phyloP scores from a whole-genome alignment of 2,888 invertebrate genomes.

The Oxyteleia sp. region DNA sequence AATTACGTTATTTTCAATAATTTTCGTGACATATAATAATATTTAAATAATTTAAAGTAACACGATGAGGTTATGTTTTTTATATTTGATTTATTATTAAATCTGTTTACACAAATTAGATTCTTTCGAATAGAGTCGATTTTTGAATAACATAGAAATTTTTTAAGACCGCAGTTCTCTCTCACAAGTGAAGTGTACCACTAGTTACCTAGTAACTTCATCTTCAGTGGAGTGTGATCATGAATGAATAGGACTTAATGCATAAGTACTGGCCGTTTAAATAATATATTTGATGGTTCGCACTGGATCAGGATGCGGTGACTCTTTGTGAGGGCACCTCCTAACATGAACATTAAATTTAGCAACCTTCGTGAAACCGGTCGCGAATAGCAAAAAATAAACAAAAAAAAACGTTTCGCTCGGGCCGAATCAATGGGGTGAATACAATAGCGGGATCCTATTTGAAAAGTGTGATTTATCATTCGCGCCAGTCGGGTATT shows the following conservation, averaged over 20 bases:
- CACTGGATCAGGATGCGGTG: conserved; percentile 37
- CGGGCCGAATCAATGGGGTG: conserved; percentile 81
- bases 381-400: conserved; percentile 71
- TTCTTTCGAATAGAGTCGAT: no score
- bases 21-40: no score
- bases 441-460: conserved; percentile 83
- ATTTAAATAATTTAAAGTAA: no score
- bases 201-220: conserved; percentile 9
- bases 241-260: conserved; percentile 61
- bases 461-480: conserved; percentile 87
- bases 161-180: no score
- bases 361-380: conserved; percentile 71
- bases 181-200: conserved; percentile 12
- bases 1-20: no score
- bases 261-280: conserved; percentile 54
- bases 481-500: conserved; percentile 83
- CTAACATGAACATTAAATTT: conserved; percentile 71
- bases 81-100: no score
- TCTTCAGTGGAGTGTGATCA: conserved; percentile 30
- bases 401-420: conserved; percentile 70
- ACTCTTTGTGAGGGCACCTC: conserved; percentile 67
- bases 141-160: not conserved
- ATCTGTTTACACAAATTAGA: no score
- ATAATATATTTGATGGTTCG: conserved; percentile 58
- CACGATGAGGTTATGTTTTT: no score